These are phyloP conservation scores for Halichoeres trimaculatus DNA, from an alignment of 2,113 vertebrate genomes.

Conservation along the genomic window DNA sequence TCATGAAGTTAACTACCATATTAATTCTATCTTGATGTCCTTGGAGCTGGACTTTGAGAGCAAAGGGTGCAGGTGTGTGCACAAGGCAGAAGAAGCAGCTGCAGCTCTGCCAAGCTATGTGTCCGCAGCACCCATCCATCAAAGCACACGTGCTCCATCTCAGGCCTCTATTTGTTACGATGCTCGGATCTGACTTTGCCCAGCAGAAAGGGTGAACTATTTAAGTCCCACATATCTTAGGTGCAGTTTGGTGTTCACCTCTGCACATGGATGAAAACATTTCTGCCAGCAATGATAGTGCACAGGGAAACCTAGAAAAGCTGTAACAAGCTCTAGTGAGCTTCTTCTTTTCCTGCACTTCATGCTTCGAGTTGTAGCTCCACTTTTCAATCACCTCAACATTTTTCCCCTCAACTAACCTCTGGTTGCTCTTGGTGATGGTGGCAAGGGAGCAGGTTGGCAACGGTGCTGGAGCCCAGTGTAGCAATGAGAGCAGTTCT, in stretches of 20 bases:
- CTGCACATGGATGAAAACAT: not conserved
- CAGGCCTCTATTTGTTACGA: constrained; percentile 7
- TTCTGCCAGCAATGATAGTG: not conserved
- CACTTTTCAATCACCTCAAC: constrained; percentile 1
- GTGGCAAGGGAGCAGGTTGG: constrained; percentile 89
- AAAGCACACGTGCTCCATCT: not conserved
- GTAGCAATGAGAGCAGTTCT: constrained; percentile 91
- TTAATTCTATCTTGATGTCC: constrained; percentile 19
- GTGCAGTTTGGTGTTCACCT: not conserved
- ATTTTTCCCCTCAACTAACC: constrained; percentile 80
- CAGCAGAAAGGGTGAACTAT: not conserved
- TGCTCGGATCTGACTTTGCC: constrained; percentile 21
- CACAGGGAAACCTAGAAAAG: not conserved
- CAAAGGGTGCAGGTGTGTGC: constrained; percentile 27
- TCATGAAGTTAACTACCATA: constrained; percentile 5
- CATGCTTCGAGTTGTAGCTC: not conserved
- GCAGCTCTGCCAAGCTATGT: constrained; percentile 10
- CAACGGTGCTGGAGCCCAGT: constrained; percentile 87
- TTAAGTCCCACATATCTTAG: not conserved
- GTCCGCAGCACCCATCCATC: not conserved
- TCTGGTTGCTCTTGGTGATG: constrained; percentile 88
- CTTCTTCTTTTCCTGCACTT: not conserved
- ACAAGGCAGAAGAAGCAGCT: not conserved
- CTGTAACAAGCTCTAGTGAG: too few species aligned
- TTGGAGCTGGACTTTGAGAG: constrained; percentile 25